These are phyloP conservation scores for Chaitophorus viminalis DNA, from an alignment of 2,888 invertebrate genomes.

Conservation along the genomic window DNA sequence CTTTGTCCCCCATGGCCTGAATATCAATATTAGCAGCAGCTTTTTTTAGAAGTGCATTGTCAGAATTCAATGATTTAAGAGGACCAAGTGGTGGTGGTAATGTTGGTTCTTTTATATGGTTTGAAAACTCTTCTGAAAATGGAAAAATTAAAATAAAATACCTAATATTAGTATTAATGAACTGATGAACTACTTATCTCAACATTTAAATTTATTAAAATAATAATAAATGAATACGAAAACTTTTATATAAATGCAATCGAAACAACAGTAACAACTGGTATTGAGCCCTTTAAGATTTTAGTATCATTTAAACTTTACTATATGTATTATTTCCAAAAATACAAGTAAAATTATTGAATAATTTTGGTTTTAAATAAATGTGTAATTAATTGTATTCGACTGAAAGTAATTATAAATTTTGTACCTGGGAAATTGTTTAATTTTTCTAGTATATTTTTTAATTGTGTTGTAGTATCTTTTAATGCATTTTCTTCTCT, in stretches of 20 bases:
- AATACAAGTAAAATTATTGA: too few relatives aligned
- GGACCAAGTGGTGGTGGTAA: not conserved
- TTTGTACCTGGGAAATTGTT: conserved; percentile 66
- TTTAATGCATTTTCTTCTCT: conserved; percentile 70
- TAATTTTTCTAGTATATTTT: conserved; percentile 22
- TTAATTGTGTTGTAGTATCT: conserved; percentile 60
- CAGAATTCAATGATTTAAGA: conserved; percentile 24
- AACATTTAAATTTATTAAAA: too few relatives aligned
- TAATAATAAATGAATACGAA: too few relatives aligned
- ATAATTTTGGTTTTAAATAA: too few relatives aligned
- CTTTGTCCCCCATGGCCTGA: conserved; percentile 60
- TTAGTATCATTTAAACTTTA: too few relatives aligned
- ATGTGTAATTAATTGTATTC: not conserved
- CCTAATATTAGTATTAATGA: too few relatives aligned
- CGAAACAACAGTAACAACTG: too few relatives aligned
- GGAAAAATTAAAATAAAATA: not conserved
- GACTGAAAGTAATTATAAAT: not conserved
- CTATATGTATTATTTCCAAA: too few relatives aligned
- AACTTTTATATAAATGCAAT: too few relatives aligned
- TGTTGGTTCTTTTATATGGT: not conserved
- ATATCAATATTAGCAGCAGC: conserved; percentile 53
- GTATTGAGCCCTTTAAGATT: too few relatives aligned
- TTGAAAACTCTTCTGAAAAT: not conserved
- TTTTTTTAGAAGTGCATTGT: conserved; percentile 37
- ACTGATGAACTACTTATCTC: too few relatives aligned